Conservation (phyloP, 2,888 invertebrate species). For the Rhorus exstirpatorius region DNA sequence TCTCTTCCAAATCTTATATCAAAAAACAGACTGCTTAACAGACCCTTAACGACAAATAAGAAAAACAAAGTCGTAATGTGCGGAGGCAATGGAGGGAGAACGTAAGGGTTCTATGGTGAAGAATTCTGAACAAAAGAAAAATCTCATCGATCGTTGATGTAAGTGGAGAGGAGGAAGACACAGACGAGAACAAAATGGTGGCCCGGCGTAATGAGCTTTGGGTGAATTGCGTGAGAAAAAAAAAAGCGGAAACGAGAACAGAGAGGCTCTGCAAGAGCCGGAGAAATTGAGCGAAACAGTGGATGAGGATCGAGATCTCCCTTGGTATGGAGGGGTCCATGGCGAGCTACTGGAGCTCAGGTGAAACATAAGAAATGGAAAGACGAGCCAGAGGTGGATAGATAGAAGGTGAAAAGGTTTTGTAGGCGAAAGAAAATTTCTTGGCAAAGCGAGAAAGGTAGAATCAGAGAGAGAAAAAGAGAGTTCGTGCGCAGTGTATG, state of each 20-base stretch:
- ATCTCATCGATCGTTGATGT: slow-evolving; percentile 27
- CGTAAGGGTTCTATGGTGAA: slow-evolving; percentile 29
- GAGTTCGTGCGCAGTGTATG: slow-evolving; percentile 65
- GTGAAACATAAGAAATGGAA: slow-evolving; percentile 63
- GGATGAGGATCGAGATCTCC: slow-evolving; percentile 63
- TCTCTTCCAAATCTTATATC: neutral
- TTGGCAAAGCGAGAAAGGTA: slow-evolving; percentile 61
- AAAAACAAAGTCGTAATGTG: slow-evolving; percentile 23
- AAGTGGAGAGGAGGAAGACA: neutral
- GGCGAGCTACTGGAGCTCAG: slow-evolving; percentile 54
- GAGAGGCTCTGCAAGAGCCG: slow-evolving; percentile 34
- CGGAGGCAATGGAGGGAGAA: neutral
- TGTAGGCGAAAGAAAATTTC: slow-evolving; percentile 60
- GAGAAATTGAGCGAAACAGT: slow-evolving; percentile 58
- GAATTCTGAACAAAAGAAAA: slow-evolving; percentile 50
- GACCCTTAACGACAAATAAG: slow-evolving; percentile 2
- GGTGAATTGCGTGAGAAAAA: slow-evolving; percentile 40
- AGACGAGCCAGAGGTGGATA: slow-evolving; percentile 54
- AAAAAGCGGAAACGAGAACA: slow-evolving; percentile 35
- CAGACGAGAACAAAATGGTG: slow-evolving; percentile 48
- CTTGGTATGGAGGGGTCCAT: slow-evolving; percentile 20
- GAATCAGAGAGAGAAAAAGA: slow-evolving; percentile 63
- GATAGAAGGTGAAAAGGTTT: slow-evolving; percentile 49
- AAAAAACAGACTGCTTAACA: slow-evolving; percentile 11
- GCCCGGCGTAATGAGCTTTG: slow-evolving; percentile 44